Evolutionary conservation across 2,797 vertebrate species (phyloP).

Genomic region (Gastrophryne carolinensis): DNA sequence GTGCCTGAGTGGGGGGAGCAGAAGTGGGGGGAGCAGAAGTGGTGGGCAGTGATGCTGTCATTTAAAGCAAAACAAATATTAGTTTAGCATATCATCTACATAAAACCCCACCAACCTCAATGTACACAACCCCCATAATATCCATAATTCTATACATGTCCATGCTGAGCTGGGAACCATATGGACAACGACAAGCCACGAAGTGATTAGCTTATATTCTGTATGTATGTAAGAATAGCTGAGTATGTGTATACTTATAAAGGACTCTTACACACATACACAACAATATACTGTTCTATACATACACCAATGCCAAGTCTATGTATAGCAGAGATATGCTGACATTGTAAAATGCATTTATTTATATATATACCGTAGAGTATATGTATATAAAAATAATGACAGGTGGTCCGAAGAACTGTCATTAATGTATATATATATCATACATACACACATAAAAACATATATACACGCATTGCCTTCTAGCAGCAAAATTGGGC

Average conservation of each 20-base stretch:
- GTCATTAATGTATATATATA: slow-evolving; percentile 49
- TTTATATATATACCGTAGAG: slow-evolving; percentile 13
- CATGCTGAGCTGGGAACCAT: neutral
- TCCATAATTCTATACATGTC: neutral
- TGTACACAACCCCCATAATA: neutral
- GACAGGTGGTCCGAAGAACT: slow-evolving; percentile 21
- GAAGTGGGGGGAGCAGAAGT: neutral
- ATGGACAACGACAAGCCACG: slow-evolving; percentile 26
- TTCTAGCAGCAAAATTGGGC: too few relatives aligned
- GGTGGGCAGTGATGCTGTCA: slow-evolving; percentile 14
- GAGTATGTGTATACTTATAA: neutral
- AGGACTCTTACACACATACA: neutral
- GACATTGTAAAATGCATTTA: slow-evolving; percentile 2
- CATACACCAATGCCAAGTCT: slow-evolving; percentile 1
- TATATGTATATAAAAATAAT: slow-evolving; percentile 27
- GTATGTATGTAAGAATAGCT: neutral
- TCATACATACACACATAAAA: slow-evolving; percentile 16
- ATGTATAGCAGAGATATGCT: slow-evolving; percentile 25
- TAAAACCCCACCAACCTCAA: neutral
- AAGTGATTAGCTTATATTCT: slow-evolving; percentile 26
- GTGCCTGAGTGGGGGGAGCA: neutral
- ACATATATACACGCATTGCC: neutral
- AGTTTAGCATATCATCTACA: neutral
- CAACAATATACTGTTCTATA: slow-evolving; percentile 26
- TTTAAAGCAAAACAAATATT: neutral